Base-by-base conservation (phyloP, 2,888 invertebrate genomes). In the Orchesella flavescens region DNA sequence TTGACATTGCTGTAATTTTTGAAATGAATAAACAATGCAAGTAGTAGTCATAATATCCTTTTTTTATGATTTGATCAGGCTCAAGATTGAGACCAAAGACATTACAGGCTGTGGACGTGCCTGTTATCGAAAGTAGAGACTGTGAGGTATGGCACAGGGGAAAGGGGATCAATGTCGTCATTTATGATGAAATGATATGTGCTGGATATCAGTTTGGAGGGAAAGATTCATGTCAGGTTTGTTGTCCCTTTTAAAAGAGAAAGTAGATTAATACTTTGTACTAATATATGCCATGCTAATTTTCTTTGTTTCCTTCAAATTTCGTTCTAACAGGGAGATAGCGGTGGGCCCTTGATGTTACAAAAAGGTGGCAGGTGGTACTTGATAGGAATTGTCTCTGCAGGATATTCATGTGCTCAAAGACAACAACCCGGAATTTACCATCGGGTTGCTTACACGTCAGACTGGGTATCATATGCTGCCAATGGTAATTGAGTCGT, bases 141-240 rank as follows among this genome's bases (percentile, higher is more conserved):
- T 94, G 93, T 89, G 94, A 94, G 89, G 89, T 88, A 78, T 94
- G 94, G 94, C 94, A 94, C 89, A 91, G 93, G 84, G 92, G 93
- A 19, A 93, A 94, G 88, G 95, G 95, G 74, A 96, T 96, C 89
- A 95, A 95, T 89, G 95, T 96, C 57, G 94, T 96, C 17, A 97
- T 97, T 89, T 96, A 97, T 90, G 96, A 96, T 59, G 97, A 97
- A 91, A 97, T 97, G 97, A 93, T 97, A 90, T 97, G 97, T 90
- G 97, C 97, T 0, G 97, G 97, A 2, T 96, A 97, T 90, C 93
- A 96, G 74, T 94, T 94, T 34, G 97, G 97, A 0, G 96, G 96
- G 44, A 94, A 95, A 89, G 95, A 95, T 90, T 94, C 94, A 87
- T 94, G 94, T 89, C 94, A 94, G 90, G 93, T 92, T 89, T 89